These are phyloP conservation scores for Busseola fusca DNA, from an alignment of 2,888 invertebrate genomes.

Conservation along the genomic window DNA sequence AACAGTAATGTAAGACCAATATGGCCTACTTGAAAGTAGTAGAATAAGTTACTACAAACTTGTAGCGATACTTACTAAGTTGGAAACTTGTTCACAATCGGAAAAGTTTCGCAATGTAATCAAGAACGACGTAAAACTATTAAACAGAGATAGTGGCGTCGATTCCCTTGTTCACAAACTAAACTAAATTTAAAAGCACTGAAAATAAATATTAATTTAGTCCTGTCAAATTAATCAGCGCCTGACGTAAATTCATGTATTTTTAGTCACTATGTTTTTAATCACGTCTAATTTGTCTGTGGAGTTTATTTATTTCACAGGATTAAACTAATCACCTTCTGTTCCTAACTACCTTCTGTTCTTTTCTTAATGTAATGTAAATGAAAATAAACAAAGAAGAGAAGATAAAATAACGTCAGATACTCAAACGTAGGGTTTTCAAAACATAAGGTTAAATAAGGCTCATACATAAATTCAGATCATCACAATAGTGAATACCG, in stretches of 20 bases:
- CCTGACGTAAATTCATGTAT: too few species aligned
- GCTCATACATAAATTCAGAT: background rate
- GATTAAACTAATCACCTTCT: too few species aligned
- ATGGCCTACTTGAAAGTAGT: constrained; percentile 13
- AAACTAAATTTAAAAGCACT: too few species aligned
- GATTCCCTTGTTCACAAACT: too few species aligned
- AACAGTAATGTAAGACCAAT: constrained; percentile 12
- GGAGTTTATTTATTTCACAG: too few species aligned
- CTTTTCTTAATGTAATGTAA: background rate
- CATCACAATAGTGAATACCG: background rate
- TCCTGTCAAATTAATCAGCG: too few species aligned
- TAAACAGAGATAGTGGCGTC: constrained; percentile 7
- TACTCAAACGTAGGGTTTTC: background rate
- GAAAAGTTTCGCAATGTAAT: constrained; percentile 34
- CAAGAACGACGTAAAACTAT: constrained; percentile 35
- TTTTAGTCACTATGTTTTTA: too few species aligned
- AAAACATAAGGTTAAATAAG: background rate
- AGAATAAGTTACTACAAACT: constrained; percentile 16
- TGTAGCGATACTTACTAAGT: constrained; percentile 3
- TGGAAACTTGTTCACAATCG: constrained; percentile 23
- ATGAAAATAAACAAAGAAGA: background rate
- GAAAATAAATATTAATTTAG: too few species aligned
- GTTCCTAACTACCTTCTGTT: too few species aligned
- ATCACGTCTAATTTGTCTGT: too few species aligned
- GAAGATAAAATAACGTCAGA: background rate